These are phyloP conservation scores for Prinia subflava DNA, from an alignment of 2,113 vertebrate species.

Conservation along the genomic window DNA sequence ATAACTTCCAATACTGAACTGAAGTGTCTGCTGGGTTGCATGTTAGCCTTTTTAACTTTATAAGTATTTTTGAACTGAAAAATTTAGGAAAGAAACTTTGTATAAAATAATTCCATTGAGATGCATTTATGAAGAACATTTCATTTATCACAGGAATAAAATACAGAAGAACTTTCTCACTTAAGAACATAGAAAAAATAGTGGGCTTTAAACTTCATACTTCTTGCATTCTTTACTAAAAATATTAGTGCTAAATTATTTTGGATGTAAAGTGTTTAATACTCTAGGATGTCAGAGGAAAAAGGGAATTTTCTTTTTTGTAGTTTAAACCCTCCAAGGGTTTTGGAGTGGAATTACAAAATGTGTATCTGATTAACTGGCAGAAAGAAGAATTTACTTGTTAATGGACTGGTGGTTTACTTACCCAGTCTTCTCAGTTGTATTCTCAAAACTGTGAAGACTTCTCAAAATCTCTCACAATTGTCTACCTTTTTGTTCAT, in stretches of 20 bases:
- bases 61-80: background rate
- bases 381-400: background rate
- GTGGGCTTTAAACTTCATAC: background rate
- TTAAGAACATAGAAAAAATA: background rate
- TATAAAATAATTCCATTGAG: background rate
- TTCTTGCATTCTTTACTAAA: background rate
- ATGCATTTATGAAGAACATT: background rate
- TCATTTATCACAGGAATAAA: background rate
- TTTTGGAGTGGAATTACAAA: background rate
- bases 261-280: background rate
- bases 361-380: background rate
- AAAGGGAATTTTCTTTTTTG: background rate
- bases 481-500: background rate
- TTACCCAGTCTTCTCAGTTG: background rate
- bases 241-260: background rate
- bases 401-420: background rate
- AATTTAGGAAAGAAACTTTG: background rate
- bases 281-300: background rate
- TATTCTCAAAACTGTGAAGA: background rate
- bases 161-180: background rate
- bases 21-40: background rate
- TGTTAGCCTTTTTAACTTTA: background rate
- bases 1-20: background rate
- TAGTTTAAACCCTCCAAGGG: background rate
- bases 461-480: background rate